Base-by-base conservation (phyloP, 1,140 invertebrate genomes). In the Agrypnia vestita region DNA sequence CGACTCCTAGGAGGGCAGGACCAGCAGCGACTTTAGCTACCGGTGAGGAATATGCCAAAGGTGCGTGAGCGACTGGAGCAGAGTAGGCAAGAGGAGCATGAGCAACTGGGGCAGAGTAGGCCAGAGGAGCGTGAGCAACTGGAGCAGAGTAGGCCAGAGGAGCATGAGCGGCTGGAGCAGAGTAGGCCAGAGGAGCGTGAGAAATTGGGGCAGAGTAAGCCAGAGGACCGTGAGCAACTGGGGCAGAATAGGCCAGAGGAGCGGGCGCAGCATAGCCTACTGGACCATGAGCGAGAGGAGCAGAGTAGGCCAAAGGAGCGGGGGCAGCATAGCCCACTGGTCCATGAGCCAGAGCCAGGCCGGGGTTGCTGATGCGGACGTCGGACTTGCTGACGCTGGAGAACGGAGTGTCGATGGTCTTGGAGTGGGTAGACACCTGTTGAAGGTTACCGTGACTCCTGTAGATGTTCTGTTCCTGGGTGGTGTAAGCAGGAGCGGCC, bases 361-460 rank as follows among this genome's bases (percentile, higher is more conserved):
- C 91, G 12, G 92, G 92, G 85, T 93, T 93, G 86, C 90, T 93
- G 1, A 93, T 90, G 44, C 92, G 89, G 4, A 93, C 89, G 81
- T 93, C 92, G 35, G 91, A 86, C 83, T 92, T 92, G 84, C 91
- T 91, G 44, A 92, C 91, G 84, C 91, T 93, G 21, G 93, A 93
- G 88, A 91, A 94, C 3, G 93, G 92, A 1, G 93, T 94, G 81
- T 93, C 91, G 69, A 94, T 90, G 59, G 91, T 90, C 83, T 93
- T 94, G 0, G 90, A 90, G 83, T 93, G 91, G 44, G 91, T 92
- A 1, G 93, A 92, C 19, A 94, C 88, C 85, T 90, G 89, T 17
- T 91, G 92, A 21, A 94, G 85, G 85, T 94, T 94, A 74, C 91
- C 93, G 0, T 88, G 89, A 79, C 90, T 92, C 25, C 93, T 86